Conservation (phyloP, 1,140 invertebrate species). For the Contarinia nasturtii region DNA sequence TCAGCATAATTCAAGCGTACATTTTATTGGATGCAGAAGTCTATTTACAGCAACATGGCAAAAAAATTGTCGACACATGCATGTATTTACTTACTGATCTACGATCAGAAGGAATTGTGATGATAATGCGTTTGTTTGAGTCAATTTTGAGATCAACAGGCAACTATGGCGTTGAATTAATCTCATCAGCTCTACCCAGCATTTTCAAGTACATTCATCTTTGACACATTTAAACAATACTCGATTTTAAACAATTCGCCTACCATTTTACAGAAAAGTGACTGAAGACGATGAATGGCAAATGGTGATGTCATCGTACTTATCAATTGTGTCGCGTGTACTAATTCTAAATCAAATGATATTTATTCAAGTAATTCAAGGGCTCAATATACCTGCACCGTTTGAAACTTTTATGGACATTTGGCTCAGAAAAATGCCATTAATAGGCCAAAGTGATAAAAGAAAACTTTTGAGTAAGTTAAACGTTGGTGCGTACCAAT, state of each 20-base stretch:
- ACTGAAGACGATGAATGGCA: slow-evolving; percentile 45
- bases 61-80: slow-evolving; percentile 42
- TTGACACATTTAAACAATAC: background rate
- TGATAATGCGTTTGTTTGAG: slow-evolving; percentile 53
- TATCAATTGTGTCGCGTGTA: slow-evolving; percentile 57
- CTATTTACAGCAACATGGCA: slow-evolving; percentile 53
- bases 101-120: slow-evolving; percentile 53
- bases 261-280: slow-evolving; percentile 29
- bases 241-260: background rate
- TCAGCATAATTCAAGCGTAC: slow-evolving; percentile 68
- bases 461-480: slow-evolving; percentile 54
- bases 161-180: slow-evolving; percentile 36
- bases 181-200: slow-evolving; percentile 42
- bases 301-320: slow-evolving; percentile 52
- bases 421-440: slow-evolving; percentile 62
- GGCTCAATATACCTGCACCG: slow-evolving; percentile 34
- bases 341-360: slow-evolving; percentile 52
- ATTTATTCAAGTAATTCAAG: slow-evolving; percentile 42
- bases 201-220: slow-evolving; percentile 42
- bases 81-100: slow-evolving; percentile 57
- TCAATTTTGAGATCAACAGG: slow-evolving; percentile 44
- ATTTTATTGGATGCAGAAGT: slow-evolving; percentile 60
- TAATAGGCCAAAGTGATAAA: slow-evolving; percentile 55
- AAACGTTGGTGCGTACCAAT: background rate
- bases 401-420: slow-evolving; percentile 49